Base-by-base conservation (phyloP, 2,888 invertebrate species). In the Alloscopus bannaensis region DNA sequence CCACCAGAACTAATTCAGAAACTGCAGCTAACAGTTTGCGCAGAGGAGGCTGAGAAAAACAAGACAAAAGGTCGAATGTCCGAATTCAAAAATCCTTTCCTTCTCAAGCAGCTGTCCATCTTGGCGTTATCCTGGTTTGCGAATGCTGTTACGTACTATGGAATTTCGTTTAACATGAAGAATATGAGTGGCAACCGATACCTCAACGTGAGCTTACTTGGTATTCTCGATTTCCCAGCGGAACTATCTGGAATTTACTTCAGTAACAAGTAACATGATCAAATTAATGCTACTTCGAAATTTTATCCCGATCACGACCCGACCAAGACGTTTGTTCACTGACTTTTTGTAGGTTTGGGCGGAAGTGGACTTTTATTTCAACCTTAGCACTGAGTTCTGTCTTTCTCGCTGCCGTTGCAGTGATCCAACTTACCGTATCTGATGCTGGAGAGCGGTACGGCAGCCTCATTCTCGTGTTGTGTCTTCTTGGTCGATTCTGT, bases 101-200 rank as follows among this genome's bases (percentile, higher is more conserved):
- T 77, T 18, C 57, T 80, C 3, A 80, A 71, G 22, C 72, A 71
- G 59, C 57, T 82, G 1, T 26, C 55, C 20, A 81, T 82, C 31
- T 72, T 83, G 31, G 70, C 77, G 59, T 45, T 78, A 16, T 66
- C 73, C 0, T 84, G 84, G 84, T 84, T 82, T 65, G 72, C 79
- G 0, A 78, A 71, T 50, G 59, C 76, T 0, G 22, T 84, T 0
- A 69, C 79, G 6, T 84, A 84, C 36, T 82, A 79, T 29, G 84
- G 84, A n/a, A 76, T 84, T 11, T 79, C 72, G 11, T 84, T 81
- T 40, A 81, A 81, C 29, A 81, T 81, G 71, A 84, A 81, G 45
- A 84, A 84, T 60, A 60, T 84, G 60, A 83, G 80, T 70, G 84
- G 84, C 36, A 81, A 84, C 59, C 80, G 79, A 0, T 84, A 84